Conservation (phyloP, 2,113 vertebrate genomes). For the Macrotis lagotis region DNA sequence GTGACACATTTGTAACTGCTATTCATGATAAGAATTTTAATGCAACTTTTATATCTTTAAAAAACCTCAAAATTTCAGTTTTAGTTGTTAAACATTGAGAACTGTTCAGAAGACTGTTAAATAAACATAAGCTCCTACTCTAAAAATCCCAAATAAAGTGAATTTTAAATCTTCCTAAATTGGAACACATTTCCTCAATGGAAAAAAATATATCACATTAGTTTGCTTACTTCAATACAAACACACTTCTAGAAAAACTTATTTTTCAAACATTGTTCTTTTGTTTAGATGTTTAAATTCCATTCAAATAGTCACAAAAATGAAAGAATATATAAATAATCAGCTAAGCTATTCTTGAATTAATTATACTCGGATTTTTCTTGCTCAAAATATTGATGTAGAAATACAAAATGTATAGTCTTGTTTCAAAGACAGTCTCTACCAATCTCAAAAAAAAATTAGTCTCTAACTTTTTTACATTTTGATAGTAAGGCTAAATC, state of each 20-base stretch:
- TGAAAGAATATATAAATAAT: background rate
- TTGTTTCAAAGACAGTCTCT: background rate
- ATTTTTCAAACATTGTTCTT: background rate
- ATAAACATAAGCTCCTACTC: background rate
- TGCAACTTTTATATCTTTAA: background rate
- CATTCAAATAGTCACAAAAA: background rate
- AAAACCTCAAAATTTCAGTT: background rate
- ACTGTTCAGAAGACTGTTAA: background rate
- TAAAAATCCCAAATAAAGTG: background rate
- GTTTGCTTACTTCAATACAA: background rate
- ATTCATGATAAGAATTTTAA: background rate
- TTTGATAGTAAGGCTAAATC: background rate
- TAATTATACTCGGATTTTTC: background rate
- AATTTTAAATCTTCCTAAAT: background rate
- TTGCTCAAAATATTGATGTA: background rate
- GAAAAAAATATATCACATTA: background rate
- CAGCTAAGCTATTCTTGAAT: background rate
- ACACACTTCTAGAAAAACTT: background rate
- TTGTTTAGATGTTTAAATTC: background rate
- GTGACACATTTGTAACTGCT: background rate
- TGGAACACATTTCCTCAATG: background rate
- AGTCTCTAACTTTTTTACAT: background rate
- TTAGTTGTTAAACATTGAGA: background rate
- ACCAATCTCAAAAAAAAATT: background rate
- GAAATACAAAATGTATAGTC: background rate